These are phyloP conservation scores for Pseudochirops cupreus DNA, from an alignment of 2,797 vertebrate species.

Conservation along the genomic window DNA sequence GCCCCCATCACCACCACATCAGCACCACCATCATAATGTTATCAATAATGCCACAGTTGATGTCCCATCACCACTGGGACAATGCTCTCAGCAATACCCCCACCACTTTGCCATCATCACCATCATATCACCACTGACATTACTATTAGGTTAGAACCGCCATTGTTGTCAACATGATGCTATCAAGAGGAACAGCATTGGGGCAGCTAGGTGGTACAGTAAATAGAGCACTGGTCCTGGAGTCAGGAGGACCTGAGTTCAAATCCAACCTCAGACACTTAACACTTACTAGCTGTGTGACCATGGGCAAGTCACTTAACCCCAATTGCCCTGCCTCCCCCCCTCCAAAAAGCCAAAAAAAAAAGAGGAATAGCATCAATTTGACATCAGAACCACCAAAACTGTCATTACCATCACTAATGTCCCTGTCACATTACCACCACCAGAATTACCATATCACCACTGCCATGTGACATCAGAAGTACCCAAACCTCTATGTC, in stretches of 20 bases:
- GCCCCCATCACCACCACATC: too few species aligned
- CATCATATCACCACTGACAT: background rate
- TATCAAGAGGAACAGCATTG: background rate
- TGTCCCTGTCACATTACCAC: background rate
- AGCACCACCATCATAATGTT: background rate
- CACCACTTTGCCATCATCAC: background rate
- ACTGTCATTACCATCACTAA: background rate
- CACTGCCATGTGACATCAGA: too few species aligned
- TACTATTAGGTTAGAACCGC: background rate
- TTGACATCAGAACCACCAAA: background rate
- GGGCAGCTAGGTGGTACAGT: too few species aligned
- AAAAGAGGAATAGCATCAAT: background rate
- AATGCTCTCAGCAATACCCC: background rate
- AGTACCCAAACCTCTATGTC: fast-evolving
- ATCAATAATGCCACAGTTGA: background rate
- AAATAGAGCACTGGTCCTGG: too few species aligned
- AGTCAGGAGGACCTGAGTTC: too few species aligned
- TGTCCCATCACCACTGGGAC: background rate
- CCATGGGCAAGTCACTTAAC: too few species aligned
- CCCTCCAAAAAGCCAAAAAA: too few species aligned
- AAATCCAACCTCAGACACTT: too few species aligned
- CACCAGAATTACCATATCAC: background rate
- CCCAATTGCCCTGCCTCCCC: too few species aligned
- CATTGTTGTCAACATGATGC: background rate
- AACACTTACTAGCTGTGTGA: too few species aligned